Conservation (phyloP, 2,797 vertebrate species). For the Sitta carolinensis region DNA sequence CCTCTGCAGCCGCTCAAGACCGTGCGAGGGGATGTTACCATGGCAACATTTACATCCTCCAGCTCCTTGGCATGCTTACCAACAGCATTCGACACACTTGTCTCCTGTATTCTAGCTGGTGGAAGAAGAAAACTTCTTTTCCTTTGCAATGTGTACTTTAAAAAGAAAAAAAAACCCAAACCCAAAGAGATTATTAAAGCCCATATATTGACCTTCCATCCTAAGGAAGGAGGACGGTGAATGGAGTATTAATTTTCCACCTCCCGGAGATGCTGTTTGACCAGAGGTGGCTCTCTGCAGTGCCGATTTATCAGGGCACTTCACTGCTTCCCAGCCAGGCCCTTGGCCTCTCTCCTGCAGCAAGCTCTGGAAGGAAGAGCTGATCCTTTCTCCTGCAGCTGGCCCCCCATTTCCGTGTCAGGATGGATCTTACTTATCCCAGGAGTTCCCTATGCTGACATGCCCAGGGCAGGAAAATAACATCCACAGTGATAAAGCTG, state of each 20-base stretch:
- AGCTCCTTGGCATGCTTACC: neutral
- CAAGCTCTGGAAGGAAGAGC: no score
- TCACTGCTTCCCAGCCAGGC: neutral
- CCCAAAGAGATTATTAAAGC: neutral
- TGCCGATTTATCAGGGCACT: neutral
- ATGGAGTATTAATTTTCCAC: neutral
- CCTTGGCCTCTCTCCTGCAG: neutral
- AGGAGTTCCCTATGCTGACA: neutral
- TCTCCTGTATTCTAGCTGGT: neutral
- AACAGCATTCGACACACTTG: neutral
- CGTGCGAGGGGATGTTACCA: neutral
- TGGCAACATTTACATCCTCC: constrained; percentile 32
- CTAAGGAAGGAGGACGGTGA: neutral
- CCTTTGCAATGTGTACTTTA: neutral
- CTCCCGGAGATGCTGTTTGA: neutral
- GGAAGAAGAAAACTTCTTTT: neutral
- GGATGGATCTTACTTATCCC: neutral
- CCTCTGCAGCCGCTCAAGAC: neutral
- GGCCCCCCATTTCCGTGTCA: accelerated
- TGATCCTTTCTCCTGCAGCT: neutral
- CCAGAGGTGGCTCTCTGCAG: neutral
- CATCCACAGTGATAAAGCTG: neutral
- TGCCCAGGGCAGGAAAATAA: neutral
- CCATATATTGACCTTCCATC: neutral
- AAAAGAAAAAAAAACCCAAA: neutral